Base-by-base conservation (phyloP, 2,797 vertebrate species). In the Oophaga sylvatica region DNA sequence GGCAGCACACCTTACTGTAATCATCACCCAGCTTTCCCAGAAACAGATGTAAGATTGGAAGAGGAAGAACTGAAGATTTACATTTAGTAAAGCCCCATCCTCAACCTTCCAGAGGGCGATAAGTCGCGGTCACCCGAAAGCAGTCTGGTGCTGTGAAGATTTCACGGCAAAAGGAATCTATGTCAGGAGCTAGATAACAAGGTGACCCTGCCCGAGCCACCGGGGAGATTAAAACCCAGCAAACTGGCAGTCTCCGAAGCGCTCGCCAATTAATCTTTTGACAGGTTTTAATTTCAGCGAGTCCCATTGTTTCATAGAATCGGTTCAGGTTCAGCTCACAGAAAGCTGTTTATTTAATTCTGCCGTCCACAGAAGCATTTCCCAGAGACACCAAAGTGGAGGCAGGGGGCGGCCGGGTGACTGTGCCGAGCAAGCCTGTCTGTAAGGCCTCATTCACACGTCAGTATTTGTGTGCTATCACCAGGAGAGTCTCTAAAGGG, bases 271-370 rank as follows among this genome's bases (percentile, higher is more conserved):
- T 81, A 75, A 87, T 87, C 85, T 80, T 73, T 75, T 81, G 68
- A 87, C 85, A 81, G 79, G 79, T 87, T 87, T 80, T 62, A 22
- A 87, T 75, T 65, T 87, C 56, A 53, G 56, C 41, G 56, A 57
- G n/a, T 13, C 26, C 41, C 22, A 87, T 81, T 81, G 67, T 87
- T 87, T 62, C 68, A 79, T 9, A 60, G 35, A 85, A 63, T 77
- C 77, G 5, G 48, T 80, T 45, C 76, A 57, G 84, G 62, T 80
- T 70, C 60, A 71, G 31, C 5, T 15, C 8, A 29, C 29, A 31
- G 78, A 35, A 81, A 87, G 63, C 79, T 48, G 65, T 81, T 81
- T 63, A 81, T 86, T 67, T 60, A 57, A 67, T 67, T 29, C 65
- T 29, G 65, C n/a, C 65, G 13, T 29, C 26, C 26, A 10, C 26